A percentile compares a stretch with the other conserved stretches of the same genome.
Evolutionary conservation across 2,113 vertebrate genomes (phyloP).

Genomic region (Lynx canadensis): DNA sequence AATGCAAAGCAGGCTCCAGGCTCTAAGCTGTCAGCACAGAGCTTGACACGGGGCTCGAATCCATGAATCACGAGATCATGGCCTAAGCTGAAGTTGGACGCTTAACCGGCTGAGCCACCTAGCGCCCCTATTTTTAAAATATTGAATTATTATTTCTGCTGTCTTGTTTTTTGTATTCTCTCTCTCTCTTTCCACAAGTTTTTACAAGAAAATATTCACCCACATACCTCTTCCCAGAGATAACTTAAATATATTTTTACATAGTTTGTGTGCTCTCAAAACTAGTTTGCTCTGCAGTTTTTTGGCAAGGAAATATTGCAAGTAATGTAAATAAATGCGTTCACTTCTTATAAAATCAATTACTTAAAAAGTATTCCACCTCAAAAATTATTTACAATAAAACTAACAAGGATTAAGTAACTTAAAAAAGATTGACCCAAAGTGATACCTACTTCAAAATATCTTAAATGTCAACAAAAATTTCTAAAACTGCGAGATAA

Average conservation of each 20-base stretch:
- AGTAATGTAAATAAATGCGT: background rate
- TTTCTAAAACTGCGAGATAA: background rate
- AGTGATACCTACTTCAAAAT: background rate
- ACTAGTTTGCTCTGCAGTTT: background rate
- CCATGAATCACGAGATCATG: too few species aligned
- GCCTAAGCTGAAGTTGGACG: too few species aligned
- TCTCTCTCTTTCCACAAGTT: background rate
- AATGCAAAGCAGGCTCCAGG: too few species aligned
- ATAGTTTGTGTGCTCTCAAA: background rate
- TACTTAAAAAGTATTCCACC: background rate
- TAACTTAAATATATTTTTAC: background rate
- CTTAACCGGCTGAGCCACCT: too few species aligned
- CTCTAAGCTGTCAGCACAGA: too few species aligned
- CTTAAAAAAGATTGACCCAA: background rate
- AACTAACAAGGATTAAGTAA: background rate
- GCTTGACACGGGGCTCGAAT: too few species aligned
- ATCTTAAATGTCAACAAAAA: conserved; percentile 12
- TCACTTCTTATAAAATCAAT: conserved; percentile 4
- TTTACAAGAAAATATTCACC: background rate
- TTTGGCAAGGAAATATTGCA: background rate
- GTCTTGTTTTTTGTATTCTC: background rate
- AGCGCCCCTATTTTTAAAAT: background rate
- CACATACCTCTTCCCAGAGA: background rate
- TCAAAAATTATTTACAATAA: conserved; percentile 18
- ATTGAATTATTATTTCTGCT: background rate